phyloP scores from a whole-genome alignment of 2,797 vertebrate genomes.

The Myiothlypis chrysogaster region DNA sequence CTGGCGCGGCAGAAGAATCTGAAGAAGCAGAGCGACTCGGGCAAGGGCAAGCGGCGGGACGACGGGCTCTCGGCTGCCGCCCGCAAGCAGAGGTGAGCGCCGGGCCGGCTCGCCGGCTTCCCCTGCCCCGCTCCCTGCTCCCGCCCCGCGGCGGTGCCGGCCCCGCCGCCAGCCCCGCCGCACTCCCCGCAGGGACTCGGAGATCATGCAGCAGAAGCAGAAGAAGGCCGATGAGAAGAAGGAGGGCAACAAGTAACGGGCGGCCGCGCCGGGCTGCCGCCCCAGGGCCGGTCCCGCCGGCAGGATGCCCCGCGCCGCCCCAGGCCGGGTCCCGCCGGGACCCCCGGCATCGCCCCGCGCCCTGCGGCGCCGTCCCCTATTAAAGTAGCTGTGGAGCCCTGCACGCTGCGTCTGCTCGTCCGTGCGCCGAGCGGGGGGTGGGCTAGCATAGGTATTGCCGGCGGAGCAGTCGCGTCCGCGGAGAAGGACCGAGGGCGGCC shows the following conservation, averaged over 20 bases:
- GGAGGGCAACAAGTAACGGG: conserved; percentile 80
- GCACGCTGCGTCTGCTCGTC: neutral
- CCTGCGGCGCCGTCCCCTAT: neutral
- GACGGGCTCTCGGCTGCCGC: conserved; percentile 91
- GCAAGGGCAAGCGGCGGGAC: conserved; percentile 84
- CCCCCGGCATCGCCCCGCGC: neutral
- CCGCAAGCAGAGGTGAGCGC: conserved; percentile 87
- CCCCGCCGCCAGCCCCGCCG: neutral
- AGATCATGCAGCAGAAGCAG: conserved; percentile 96
- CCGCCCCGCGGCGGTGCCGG: neutral
- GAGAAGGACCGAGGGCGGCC: neutral
- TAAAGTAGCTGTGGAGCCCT: conserved; percentile 43
- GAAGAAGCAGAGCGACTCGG: conserved; percentile 83
- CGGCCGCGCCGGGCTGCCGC: neutral
- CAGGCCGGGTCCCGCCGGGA: neutral
- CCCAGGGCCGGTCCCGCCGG: neutral
- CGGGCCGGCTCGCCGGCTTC: neutral
- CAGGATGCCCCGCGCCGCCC: conserved; percentile 44
- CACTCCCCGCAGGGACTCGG: conserved; percentile 84
- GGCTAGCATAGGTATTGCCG: neutral
- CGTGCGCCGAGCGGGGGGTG: neutral
- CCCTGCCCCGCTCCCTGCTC: neutral
- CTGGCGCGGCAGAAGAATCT: conserved; percentile 89
- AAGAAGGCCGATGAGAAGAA: conserved; percentile 80
- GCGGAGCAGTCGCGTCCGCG: neutral